A percentile compares a stretch with the other conserved stretches of the same genome.
Conservation (phyloP, 2,888 invertebrate species). For the Meghimatium bilineatum region DNA sequence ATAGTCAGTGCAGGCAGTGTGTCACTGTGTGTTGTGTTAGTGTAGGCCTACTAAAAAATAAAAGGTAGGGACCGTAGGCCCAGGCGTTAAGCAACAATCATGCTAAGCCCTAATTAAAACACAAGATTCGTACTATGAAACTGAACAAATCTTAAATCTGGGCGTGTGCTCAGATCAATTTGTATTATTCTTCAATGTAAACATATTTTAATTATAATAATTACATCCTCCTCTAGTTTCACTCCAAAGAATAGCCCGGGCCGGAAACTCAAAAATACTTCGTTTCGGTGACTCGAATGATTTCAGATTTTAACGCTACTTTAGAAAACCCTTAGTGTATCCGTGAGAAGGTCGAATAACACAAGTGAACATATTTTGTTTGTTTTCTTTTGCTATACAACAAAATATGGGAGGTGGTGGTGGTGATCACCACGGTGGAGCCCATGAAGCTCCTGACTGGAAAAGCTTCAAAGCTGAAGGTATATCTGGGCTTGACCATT, state of each 20-base stretch:
- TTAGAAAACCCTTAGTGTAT: neutral
- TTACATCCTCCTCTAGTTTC: too few relatives aligned
- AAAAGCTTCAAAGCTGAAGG: constrained; percentile 66
- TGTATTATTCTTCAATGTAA: too few relatives aligned
- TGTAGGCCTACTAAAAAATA: too few relatives aligned
- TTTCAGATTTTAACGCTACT: neutral
- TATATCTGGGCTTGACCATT: constrained; percentile 60
- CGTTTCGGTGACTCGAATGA: neutral
- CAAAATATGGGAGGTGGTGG: constrained; percentile 2
- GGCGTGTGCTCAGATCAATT: too few relatives aligned
- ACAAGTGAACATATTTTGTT: neutral
- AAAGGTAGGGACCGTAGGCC: too few relatives aligned
- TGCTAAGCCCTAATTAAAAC: too few relatives aligned
- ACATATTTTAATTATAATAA: too few relatives aligned
- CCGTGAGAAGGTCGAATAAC: constrained; percentile 16
- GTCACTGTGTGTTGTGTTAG: too few relatives aligned
- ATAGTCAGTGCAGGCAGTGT: too few relatives aligned
- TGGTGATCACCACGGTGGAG: constrained; percentile 43
- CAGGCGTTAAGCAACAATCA: too few relatives aligned
- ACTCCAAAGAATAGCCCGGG: neutral
- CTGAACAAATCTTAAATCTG: too few relatives aligned
- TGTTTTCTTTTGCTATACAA: neutral
- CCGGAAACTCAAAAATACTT: neutral
- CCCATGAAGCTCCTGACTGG: constrained; percentile 63
- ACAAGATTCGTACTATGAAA: too few relatives aligned